Percentiles rank a stretch among this genome's conserved stretches.
Conservation (phyloP, 2,888 invertebrate genomes). For the Baccha elongata region DNA sequence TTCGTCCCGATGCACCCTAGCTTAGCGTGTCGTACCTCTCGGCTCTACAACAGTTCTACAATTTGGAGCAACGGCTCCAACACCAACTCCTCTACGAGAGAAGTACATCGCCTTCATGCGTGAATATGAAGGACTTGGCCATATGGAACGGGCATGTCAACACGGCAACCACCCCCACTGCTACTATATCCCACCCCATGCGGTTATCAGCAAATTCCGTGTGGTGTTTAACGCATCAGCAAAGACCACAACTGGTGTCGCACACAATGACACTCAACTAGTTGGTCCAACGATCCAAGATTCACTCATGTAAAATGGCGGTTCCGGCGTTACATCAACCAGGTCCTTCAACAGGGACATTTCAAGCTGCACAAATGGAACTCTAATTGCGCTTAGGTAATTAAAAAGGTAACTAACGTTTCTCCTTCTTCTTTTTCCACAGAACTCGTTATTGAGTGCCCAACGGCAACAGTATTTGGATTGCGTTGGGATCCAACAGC, state of each 20-base stretch:
- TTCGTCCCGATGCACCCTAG: background rate
- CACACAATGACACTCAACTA: slow-evolving; percentile 20
- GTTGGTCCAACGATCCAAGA: slow-evolving; percentile 23
- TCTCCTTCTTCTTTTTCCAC: background rate
- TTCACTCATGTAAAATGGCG: slow-evolving; percentile 11
- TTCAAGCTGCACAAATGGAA: background rate
- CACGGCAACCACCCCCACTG: slow-evolving; percentile 8
- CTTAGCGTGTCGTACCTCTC: slow-evolving; percentile 24
- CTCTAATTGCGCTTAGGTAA: background rate
- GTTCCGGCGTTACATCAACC: no score
- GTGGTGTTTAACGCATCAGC: slow-evolving; percentile 58
- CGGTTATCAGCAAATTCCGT: slow-evolving; percentile 41
- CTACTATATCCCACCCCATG: slow-evolving; percentile 53
- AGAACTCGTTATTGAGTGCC: background rate
- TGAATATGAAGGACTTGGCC: background rate
- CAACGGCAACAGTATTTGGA: background rate
- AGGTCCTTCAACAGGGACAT: background rate
- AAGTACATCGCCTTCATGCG: slow-evolving; percentile 52
- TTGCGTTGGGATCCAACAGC: no score
- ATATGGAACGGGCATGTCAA: slow-evolving; percentile 16
- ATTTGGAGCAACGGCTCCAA: slow-evolving; percentile 26
- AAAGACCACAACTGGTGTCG: slow-evolving; percentile 21
- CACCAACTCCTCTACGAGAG: background rate
- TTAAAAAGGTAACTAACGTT: background rate
- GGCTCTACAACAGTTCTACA: slow-evolving; percentile 22